Percentiles rank a stretch among this genome's conserved stretches.
Conservation (phyloP, 2,888 invertebrate genomes). For the Oasisia sp. region DNA sequence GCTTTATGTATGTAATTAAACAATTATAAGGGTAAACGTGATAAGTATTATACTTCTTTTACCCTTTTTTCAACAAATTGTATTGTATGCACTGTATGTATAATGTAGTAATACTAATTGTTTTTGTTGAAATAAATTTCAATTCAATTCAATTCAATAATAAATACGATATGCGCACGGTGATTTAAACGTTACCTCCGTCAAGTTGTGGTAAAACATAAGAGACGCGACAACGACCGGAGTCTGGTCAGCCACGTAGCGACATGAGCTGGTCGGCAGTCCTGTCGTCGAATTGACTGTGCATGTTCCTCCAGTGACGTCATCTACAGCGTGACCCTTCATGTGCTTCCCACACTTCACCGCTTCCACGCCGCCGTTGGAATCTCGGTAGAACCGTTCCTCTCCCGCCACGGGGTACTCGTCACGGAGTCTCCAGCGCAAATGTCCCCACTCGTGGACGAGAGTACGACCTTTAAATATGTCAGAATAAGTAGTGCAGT, state of each 20-base stretch:
- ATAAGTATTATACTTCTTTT: no score
- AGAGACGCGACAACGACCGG: background rate
- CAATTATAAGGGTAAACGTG: no score
- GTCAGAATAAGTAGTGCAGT: no score
- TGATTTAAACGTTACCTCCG: background rate
- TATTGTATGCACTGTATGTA: no score
- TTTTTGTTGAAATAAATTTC: no score
- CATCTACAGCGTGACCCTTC: background rate
- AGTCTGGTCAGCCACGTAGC: background rate
- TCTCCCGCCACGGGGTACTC: conserved; percentile 65
- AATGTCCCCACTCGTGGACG: conserved; percentile 32
- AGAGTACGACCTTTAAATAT: background rate
- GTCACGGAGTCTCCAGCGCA: conserved; percentile 76
- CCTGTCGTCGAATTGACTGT: background rate
- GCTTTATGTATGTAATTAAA: no score
- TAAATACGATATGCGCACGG: no score
- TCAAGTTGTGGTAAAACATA: background rate
- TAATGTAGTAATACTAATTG: no score
- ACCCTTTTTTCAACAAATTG: no score
- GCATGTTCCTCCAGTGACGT: background rate
- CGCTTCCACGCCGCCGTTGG: background rate
- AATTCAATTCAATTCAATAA: no score
- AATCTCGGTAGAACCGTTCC: background rate
- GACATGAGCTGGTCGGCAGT: background rate
- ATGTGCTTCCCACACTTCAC: background rate